Base-by-base conservation (phyloP, 2,888 invertebrate species). In the Eupithecia inturbata region DNA sequence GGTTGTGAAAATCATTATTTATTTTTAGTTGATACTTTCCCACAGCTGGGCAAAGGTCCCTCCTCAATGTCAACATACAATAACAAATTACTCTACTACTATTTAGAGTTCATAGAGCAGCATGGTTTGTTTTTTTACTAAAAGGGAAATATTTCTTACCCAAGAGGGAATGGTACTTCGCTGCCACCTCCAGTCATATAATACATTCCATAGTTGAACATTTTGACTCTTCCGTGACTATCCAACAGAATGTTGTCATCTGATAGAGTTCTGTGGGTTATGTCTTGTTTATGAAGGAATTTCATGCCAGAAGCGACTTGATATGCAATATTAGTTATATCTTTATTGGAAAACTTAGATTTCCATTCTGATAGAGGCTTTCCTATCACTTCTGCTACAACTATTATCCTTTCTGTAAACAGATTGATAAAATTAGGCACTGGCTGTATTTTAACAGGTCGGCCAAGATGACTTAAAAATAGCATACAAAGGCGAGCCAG, bases 141-240 rank as follows among this genome's bases (percentile, higher is more conserved):
- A 1, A 41, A 4, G 0, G 4, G 19, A 41, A 16, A 33, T n/a
- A 1, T n/a, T 12, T 12, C 95, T 90, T 93, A 97, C 96, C 97
- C 96, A 81, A 97, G 95, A 75, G 99, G 99, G 95, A 99, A 99
- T 19, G 97, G 96, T 2, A 99, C 98, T 88, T 98, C 96, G 84
- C 95, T 96, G 19, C 98, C 99, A 86, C 95, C 95, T 81, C 97
- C 97, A 22, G 99, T 98, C 97, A 99, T 98, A 83, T 97, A 96
- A 90, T 97, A 98, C 81, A 99, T 92, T n/a, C 99, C 99, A 95
- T 97, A 99, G 90, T 98, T 98, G 83, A 98, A 98, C 49, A 99
- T 89, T 87, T 99, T 98, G 0, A 98, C 96, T 85, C 96, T 95
- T 60, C 96, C 96, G 84, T 95, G 93, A 64, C 94, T 94, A 85